phyloP scores from a whole-genome alignment of 2,888 invertebrate species.

The Nymphalis c-album region DNA sequence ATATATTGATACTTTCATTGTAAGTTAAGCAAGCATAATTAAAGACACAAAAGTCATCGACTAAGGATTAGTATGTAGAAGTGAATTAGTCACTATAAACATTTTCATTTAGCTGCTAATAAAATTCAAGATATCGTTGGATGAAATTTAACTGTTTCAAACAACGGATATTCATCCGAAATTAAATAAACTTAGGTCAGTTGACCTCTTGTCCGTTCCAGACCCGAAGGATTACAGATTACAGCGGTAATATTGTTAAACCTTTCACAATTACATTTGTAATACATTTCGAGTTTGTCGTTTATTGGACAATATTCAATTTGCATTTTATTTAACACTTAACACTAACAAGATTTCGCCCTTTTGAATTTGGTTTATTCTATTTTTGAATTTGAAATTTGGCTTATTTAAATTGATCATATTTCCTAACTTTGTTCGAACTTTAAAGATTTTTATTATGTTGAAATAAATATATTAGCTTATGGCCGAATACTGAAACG shows the following conservation, averaged over 20 bases:
- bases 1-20: too few species aligned
- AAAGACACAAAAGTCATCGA: too few species aligned
- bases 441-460: too few species aligned
- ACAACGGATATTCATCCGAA: slow-evolving; percentile 29
- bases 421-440: too few species aligned
- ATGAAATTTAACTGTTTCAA: slow-evolving; percentile 15
- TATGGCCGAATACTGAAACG: too few species aligned
- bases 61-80: too few species aligned
- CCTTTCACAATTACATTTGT: slow-evolving; percentile 41
- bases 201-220: slow-evolving; percentile 31
- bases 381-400: not conserved
- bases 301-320: slow-evolving; percentile 29
- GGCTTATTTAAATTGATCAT: too few species aligned
- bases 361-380: not conserved
- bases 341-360: not conserved
- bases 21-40: too few species aligned
- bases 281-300: slow-evolving; percentile 35
- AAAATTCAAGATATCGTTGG: slow-evolving; percentile 1
- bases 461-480: too few species aligned
- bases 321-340: slow-evolving; percentile 28
- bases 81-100: too few species aligned
- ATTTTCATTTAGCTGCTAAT: too few species aligned
- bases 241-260: slow-evolving; percentile 39
- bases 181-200: slow-evolving; percentile 40
- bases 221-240: slow-evolving; percentile 37